Evolutionary conservation across 2,888 invertebrate genomes (phyloP).

Genomic region (Hemistola chrysoprasaria): DNA sequence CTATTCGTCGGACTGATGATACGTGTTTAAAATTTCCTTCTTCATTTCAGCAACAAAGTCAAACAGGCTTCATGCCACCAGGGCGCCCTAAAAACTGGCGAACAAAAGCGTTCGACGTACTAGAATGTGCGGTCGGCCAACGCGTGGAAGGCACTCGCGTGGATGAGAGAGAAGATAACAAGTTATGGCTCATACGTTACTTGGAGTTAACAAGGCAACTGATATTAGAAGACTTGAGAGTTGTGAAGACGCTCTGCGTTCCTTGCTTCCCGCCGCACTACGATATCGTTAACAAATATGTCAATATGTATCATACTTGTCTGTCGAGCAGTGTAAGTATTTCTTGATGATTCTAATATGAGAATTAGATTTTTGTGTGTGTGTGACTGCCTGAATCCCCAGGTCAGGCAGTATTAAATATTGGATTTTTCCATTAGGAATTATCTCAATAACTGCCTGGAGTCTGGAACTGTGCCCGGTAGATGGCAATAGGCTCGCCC

Average conservation of each 20-base stretch:
- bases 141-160: conserved; percentile 97
- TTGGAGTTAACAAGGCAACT: conserved; percentile 93
- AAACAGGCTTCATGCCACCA: conserved; percentile 95
- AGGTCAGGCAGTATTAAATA: too few species aligned
- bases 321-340: conserved; percentile 88
- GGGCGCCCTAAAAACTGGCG: conserved; percentile 97
- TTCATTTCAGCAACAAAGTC: conserved; percentile 84
- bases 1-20: too few species aligned
- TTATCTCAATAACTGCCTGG: too few species aligned
- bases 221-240: conserved; percentile 94
- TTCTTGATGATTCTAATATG: conserved; percentile 1
- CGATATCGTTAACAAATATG: conserved; percentile 94
- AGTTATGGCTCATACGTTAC: conserved; percentile 97
- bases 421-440: too few species aligned
- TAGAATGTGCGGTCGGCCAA: conserved; percentile 89
- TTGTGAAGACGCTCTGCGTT: conserved; percentile 93
- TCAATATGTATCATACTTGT: conserved; percentile 96
- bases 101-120: conserved; percentile 90
- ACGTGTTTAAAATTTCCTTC: background rate
- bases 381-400: too few species aligned
- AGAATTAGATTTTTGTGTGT: background rate
- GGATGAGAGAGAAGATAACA: conserved; percentile 94
- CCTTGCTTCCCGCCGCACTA: conserved; percentile 98
- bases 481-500: too few species aligned
- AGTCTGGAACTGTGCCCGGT: too few species aligned